phyloP scores from a whole-genome alignment of 2,113 vertebrate species.

The Oncorhynchus mykiss region DNA sequence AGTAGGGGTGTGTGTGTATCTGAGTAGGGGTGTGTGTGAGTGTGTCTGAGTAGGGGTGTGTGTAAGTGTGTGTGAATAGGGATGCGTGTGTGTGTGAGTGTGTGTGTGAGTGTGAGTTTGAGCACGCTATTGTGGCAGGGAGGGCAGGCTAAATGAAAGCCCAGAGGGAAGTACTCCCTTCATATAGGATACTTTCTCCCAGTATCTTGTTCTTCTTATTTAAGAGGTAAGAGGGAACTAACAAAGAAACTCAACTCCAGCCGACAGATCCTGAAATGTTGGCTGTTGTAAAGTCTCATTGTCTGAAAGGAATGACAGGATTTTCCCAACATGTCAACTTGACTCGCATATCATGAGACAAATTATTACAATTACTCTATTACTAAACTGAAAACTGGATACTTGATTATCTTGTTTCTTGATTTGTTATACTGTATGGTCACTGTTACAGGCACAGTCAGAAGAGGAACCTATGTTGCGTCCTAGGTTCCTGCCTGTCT shows the following conservation, averaged over 20 bases:
- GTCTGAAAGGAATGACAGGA: slow-evolving; percentile 1
- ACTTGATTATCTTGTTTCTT: not conserved
- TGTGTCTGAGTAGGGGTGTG: no score
- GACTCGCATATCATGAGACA: not conserved
- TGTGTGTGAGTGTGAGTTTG: not conserved
- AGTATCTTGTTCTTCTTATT: not conserved
- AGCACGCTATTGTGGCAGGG: slow-evolving; percentile 15
- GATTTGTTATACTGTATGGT: not conserved
- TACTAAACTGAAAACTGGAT: not conserved
- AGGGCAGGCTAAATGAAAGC: not conserved
- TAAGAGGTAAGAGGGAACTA: not conserved
- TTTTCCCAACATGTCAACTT: slow-evolving; percentile 4
- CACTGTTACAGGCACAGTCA: not conserved
- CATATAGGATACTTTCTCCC: slow-evolving; percentile 5
- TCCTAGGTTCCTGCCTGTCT: no score
- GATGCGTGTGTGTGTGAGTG: slow-evolving; percentile 6
- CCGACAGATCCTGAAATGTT: slow-evolving; percentile 29
- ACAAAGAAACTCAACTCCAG: not conserved
- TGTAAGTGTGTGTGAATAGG: not conserved
- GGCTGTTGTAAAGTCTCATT: slow-evolving; percentile 1
- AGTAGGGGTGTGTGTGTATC: not conserved
- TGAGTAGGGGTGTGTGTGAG: no score
- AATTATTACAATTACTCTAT: not conserved
- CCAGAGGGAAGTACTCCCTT: not conserved
- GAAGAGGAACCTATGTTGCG: not conserved